Conservation (phyloP, 2,113 vertebrate species). For the Capreolus pygargus region DNA sequence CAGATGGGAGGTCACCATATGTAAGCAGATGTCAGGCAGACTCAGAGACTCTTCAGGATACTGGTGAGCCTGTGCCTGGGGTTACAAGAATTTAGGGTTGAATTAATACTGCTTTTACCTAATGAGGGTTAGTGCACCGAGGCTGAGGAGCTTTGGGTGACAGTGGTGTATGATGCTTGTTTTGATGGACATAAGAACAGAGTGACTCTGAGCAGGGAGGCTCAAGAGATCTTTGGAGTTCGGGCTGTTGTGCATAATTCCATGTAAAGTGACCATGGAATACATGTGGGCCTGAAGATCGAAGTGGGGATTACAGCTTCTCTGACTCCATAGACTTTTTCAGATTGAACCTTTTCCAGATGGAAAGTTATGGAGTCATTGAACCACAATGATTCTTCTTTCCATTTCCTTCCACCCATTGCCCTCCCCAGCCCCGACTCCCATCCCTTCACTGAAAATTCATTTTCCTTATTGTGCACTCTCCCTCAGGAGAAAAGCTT, state of each 20-base stretch:
- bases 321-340: neutral
- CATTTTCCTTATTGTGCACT: neutral
- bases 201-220: neutral
- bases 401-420: neutral
- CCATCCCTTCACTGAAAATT: neutral
- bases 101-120: neutral
- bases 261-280: neutral
- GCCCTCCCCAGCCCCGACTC: rapidly evolving
- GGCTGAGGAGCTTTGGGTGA: neutral
- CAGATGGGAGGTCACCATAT: neutral
- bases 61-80: too few species aligned
- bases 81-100: neutral
- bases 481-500: neutral
- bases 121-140: rapidly evolving
- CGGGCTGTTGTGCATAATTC: neutral
- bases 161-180: neutral
- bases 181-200: neutral
- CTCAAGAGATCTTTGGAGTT: neutral
- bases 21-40: neutral
- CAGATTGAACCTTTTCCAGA: neutral
- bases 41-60: neutral
- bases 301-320: neutral
- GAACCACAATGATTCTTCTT: neutral
- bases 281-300: rapidly evolving
- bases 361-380: neutral